phyloP scores from a whole-genome alignment of 2,888 invertebrate species.

The Horisme vitalbata region DNA sequence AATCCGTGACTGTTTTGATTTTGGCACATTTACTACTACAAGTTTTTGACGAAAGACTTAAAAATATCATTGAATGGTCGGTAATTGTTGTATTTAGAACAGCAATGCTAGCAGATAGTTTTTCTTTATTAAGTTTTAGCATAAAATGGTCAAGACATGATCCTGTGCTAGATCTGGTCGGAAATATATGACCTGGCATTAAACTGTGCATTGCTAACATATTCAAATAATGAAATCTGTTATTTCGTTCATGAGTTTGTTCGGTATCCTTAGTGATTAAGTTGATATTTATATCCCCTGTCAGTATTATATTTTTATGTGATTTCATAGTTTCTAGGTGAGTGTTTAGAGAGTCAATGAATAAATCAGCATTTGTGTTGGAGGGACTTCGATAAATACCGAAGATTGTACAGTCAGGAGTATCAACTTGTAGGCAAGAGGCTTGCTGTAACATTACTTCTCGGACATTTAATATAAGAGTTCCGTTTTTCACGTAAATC shows the following conservation, averaged over 20 bases:
- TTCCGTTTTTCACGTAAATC: too few relatives aligned
- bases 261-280: not conserved
- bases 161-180: not conserved
- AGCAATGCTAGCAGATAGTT: not conserved
- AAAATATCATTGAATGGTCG: too few relatives aligned
- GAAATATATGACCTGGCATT: not conserved
- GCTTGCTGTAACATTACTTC: not conserved
- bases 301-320: not conserved
- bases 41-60: not conserved
- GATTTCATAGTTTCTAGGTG: conserved; percentile 2
- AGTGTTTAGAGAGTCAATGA: conserved; percentile 1
- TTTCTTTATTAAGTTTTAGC: not conserved
- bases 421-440: not conserved
- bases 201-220: conserved; percentile 2
- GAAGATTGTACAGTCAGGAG: not conserved
- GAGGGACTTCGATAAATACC: not conserved
- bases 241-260: not conserved
- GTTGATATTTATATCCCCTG: conserved; percentile 4
- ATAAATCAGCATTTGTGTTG: not conserved
- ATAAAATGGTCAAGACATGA: conserved; percentile 3
- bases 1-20: not conserved
- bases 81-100: not conserved
- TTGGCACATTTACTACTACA: not conserved
- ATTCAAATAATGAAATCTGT: conserved; percentile 1
- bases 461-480: not conserved